Evolutionary conservation across 2,888 invertebrate genomes (phyloP).

Genomic region (Phengaris arion): DNA sequence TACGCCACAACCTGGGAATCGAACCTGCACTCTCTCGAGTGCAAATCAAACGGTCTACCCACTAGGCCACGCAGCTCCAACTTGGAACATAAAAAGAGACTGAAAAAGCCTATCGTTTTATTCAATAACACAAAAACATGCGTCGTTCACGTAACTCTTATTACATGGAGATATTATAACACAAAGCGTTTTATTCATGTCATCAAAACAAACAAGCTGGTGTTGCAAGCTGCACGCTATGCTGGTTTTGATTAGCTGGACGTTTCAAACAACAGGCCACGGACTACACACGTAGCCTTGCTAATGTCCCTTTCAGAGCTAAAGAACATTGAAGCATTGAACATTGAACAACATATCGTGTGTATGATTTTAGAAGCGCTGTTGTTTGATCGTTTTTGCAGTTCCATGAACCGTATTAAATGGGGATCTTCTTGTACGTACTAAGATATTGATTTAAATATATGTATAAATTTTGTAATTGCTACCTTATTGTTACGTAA

Average conservation of each 20-base stretch:
- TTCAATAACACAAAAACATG: constrained; percentile 1
- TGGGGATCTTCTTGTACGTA: neutral
- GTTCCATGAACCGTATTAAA: neutral
- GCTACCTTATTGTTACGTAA: too few relatives aligned
- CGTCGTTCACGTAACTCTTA: neutral
- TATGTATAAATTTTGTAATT: neutral
- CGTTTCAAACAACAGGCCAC: neutral
- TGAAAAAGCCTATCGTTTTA: neutral
- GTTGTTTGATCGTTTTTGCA: neutral
- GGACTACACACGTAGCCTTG: neutral
- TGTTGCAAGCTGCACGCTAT: constrained; percentile 3
- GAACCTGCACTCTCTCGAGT: too few relatives aligned
- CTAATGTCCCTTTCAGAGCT: constrained; percentile 1
- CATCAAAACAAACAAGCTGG: constrained; percentile 7
- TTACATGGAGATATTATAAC: neutral
- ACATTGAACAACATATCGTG: neutral
- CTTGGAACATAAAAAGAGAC: neutral
- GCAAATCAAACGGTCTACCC: too few relatives aligned
- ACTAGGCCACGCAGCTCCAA: too few relatives aligned
- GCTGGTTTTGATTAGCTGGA: constrained; percentile 17
- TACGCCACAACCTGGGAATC: too few relatives aligned
- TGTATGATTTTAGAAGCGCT: neutral
- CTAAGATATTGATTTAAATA: neutral
- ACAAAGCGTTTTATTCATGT: neutral
- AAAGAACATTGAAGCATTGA: neutral